Base-by-base conservation (phyloP, 2,797 vertebrate genomes). In the Enteromius anoplus region DNA sequence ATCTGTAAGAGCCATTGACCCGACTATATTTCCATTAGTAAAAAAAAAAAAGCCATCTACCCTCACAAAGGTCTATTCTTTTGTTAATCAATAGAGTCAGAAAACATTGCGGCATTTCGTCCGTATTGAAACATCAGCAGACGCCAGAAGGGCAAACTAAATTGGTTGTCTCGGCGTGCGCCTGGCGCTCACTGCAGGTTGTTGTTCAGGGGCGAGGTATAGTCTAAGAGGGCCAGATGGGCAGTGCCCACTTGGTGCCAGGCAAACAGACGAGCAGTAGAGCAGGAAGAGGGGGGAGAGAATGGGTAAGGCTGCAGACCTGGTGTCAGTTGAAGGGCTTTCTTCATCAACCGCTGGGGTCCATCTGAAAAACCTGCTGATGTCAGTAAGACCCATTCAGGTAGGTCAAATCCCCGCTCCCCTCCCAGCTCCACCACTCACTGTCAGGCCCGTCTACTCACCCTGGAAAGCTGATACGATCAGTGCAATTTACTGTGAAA, bases 251-350 rank as follows among this genome's bases (percentile, higher is more conserved):
- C 85, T 87, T 72, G 75, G 86, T 89, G 88, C 88, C 93, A 91
- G 89, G 91, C 94, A 95, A 95, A 94, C 94, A 88, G 89, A 95
- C 92, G 93, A 94, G 93, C 94, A 94, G 0, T 93, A 94, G 85
- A 93, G 94, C 9, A 42, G 87, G 84, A 19, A 32, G 32, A 72
- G 51, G 69, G 53, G 55, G 79, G 79, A 49, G 79, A 49, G 72
- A n/a, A 49, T 60, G 73, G 79, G 78, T 10, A 17, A 23, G 93
- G 88, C 93, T 95, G 84, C 85, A 86, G 95, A 94, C 26, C 87
- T 93, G 4, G 94, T 96, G 94, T 96, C 96, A 89, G 93, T 95
- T 93, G 95, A 97, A 95, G 97, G 96, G 88, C 96, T 96, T 92
- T 95, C 95, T 90, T 96, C 95, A 70, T 97, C 96, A 94, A 94